phyloP scores from a whole-genome alignment of 2,888 invertebrate species.

The Drosophila picticornis region DNA sequence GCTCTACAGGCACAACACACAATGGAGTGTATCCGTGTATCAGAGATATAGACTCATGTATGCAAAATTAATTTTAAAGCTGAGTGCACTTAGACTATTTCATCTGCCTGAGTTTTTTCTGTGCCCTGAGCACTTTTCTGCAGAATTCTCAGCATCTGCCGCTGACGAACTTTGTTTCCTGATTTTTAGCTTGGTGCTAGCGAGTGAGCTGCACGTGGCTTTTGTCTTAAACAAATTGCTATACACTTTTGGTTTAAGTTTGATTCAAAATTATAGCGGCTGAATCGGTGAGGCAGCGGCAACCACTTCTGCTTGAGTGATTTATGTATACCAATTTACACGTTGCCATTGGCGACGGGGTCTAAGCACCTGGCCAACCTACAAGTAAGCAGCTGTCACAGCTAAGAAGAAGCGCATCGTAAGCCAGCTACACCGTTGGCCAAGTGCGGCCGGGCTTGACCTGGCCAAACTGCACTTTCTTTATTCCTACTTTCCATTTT shows the following conservation, averaged over 20 bases:
- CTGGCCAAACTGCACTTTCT: constrained; percentile 32
- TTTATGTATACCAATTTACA: constrained; percentile 83
- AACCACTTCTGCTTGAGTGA: constrained; percentile 80
- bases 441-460: constrained; percentile 50
- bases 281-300: constrained; percentile 24
- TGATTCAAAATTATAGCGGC: constrained; percentile 75
- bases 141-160: constrained; percentile 12
- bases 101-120: constrained; percentile 33
- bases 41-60: constrained; percentile 29
- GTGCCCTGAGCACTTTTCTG: constrained; percentile 2
- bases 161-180: constrained; percentile 58
- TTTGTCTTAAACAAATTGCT: constrained; percentile 80
- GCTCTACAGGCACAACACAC: constrained; percentile 22
- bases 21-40: not conserved
- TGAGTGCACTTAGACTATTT: constrained; percentile 63
- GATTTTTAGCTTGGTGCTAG: constrained; percentile 12
- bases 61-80: constrained; percentile 78
- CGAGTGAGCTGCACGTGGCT: constrained; percentile 51
- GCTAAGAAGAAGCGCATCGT: constrained; percentile 46
- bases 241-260: constrained; percentile 75
- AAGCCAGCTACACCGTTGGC: constrained; percentile 14
- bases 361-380: constrained; percentile 25
- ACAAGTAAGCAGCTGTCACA: constrained; percentile 41
- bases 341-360: constrained; percentile 39
- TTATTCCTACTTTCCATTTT: constrained; percentile 25